Conservation (phyloP, 2,888 invertebrate species). For the Tinea pellionella region DNA sequence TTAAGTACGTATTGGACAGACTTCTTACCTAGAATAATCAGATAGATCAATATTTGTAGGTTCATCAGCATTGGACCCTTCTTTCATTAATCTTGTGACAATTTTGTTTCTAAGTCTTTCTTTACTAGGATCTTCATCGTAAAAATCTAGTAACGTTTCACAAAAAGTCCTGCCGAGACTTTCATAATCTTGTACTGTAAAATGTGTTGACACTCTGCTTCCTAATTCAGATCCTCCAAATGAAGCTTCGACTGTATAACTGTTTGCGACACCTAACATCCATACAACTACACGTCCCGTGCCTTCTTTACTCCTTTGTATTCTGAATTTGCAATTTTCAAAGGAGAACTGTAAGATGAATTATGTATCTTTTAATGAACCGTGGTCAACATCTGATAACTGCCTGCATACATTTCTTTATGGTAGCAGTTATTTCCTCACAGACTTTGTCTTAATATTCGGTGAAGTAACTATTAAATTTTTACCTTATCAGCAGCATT, state of each 20-base stretch:
- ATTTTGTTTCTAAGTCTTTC: conserved; percentile 84
- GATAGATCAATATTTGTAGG: conserved; percentile 87
- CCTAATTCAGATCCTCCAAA: conserved; percentile 91
- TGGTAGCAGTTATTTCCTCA: not conserved
- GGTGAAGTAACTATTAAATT: too few species aligned
- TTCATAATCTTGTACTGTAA: conserved; percentile 74
- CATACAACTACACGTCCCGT: conserved; percentile 95
- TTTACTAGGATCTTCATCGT: conserved; percentile 87
- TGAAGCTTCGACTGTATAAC: conserved; percentile 96
- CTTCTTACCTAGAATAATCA: conserved; percentile 85
- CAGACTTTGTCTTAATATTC: not conserved
- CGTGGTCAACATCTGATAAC: not conserved
- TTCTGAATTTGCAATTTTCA: conserved; percentile 92
- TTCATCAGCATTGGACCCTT: conserved; percentile 90
- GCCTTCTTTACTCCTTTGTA: conserved; percentile 94
- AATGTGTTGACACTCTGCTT: conserved; percentile 85
- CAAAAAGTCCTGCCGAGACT: conserved; percentile 90
- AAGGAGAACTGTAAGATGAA: conserved; percentile 83
- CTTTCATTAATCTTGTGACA: conserved; percentile 79
- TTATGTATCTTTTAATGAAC: conserved; percentile 6
- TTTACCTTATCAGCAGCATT: conserved; percentile 88
- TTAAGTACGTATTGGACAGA: not conserved
- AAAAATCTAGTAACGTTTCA: conserved; percentile 92
- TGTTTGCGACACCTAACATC: conserved; percentile 94
- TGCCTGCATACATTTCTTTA: too few species aligned